A percentile compares a stretch with the other conserved stretches of the same genome.
Conservation (phyloP, 1,140 invertebrate genomes). For the Bombyx mori region ASM3026992v2 NC_085116.1:3199001-3199500, state of each 20-base stretch:
- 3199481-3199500: too few species aligned
- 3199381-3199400: conserved; percentile 11
- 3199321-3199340: conserved; percentile 18
- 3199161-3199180: conserved; percentile 54
- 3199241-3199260: conserved; percentile 63
- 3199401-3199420: not conserved
- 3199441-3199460: conserved; percentile 11
- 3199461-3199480: conserved; percentile 4
- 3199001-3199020: conserved; percentile 72
- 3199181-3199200: conserved; percentile 50
- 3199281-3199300: conserved; percentile 69
- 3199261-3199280: conserved; percentile 74
- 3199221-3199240: conserved; percentile 72
- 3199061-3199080: conserved; percentile 59
- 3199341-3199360: conserved; percentile 8
- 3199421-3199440: not conserved
- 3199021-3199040: conserved; percentile 46
- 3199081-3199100: conserved; percentile 20
- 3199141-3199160: conserved; percentile 55
- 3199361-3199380: conserved; percentile 20
- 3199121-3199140: conserved; percentile 45
- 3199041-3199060: conserved; percentile 65
- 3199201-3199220: conserved; percentile 38
- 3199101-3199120: conserved; percentile 23
- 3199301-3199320: conserved; percentile 29